Evolutionary conservation across 2,888 invertebrate genomes (phyloP), one percentile per base, ranked within the genome.

Genomic region (Drosophila tanythrix): DNA sequence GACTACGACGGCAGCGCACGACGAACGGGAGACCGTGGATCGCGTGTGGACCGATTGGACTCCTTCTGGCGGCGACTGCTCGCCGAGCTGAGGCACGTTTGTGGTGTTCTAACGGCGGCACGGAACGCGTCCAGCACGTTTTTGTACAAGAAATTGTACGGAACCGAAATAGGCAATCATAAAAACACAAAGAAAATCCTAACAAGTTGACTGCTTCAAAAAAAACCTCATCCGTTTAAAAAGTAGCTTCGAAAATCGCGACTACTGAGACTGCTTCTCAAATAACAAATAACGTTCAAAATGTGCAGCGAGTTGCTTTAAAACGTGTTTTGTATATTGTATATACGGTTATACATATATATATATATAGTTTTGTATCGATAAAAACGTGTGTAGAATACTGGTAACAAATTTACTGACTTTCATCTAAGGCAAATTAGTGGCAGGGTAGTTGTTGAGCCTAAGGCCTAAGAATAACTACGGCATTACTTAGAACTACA

Each of bases 41-140:
- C 46, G 46, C 46, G 46, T 8, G 25, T 46, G 15, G 15, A 46
- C 25, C 55, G 72, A 50, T 55, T 62, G 56, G 70, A 76, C 72
- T 74, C 70, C 75, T 55, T 58, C 58, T 53, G 27, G 61, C 43
- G 73, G 81, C 77, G 64, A 61, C 79, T 83, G 87, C 84, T 71
- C 85, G 83, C 70, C 83, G 83, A 83, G 84, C 83, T 87, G 90
- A 90, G 90, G 90, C 90, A 90, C 90, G 90, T 87, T 87, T 90
- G 91, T 89, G 91, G 89, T 88, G 90, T 81, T 70, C 72, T 80
- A 82, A 85, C 85, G 76, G 76, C 77, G 73, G 69, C 74, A 75
- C 79, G 74, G 74, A 70, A 61, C 76, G 74, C 77, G 79, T 74
- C 76, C 81, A 48, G 56, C 68, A 67, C 82, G 82, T 87, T 83